Evolutionary conservation across 2,888 invertebrate species (phyloP).

Genomic region (Cepaea hortensis): DNA sequence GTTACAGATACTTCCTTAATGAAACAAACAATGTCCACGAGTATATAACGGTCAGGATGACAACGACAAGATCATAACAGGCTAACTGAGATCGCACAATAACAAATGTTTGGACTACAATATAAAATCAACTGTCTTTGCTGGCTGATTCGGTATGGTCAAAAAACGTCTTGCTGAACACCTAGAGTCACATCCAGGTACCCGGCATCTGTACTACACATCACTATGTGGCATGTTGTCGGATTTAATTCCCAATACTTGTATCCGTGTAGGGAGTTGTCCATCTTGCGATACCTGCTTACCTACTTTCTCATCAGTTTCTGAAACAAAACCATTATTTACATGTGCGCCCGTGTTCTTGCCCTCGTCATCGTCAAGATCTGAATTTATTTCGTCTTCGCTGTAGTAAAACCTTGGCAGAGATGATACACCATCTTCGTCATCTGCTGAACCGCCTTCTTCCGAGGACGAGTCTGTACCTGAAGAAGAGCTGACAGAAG

Average conservation of each 20-base stretch:
- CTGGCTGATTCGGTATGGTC: too few relatives aligned
- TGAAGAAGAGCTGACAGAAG: conserved; percentile 19
- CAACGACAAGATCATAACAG: too few relatives aligned
- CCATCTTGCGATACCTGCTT: neutral
- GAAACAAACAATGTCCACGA: too few relatives aligned
- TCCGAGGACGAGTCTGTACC: conserved; percentile 30
- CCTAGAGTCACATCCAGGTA: neutral
- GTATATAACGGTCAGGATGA: too few relatives aligned
- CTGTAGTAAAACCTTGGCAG: conserved; percentile 34
- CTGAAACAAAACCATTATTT: neutral
- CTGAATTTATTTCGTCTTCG: conserved; percentile 40
- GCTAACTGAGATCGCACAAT: too few relatives aligned
- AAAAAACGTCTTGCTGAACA: neutral
- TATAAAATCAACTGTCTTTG: too few relatives aligned
- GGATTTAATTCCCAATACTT: neutral
- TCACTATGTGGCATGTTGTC: neutral
- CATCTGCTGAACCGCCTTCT: conserved; percentile 32
- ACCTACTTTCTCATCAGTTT: neutral
- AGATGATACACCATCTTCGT: neutral
- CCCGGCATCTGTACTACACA: neutral
- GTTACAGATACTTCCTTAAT: too few relatives aligned
- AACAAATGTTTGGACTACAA: too few relatives aligned
- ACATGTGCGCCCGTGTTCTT: neutral
- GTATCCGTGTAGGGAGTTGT: too few relatives aligned
- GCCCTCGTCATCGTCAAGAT: conserved; percentile 25